Conservation (phyloP, 2,797 vertebrate genomes). For the Ambastaia sidthimunki region DNA sequence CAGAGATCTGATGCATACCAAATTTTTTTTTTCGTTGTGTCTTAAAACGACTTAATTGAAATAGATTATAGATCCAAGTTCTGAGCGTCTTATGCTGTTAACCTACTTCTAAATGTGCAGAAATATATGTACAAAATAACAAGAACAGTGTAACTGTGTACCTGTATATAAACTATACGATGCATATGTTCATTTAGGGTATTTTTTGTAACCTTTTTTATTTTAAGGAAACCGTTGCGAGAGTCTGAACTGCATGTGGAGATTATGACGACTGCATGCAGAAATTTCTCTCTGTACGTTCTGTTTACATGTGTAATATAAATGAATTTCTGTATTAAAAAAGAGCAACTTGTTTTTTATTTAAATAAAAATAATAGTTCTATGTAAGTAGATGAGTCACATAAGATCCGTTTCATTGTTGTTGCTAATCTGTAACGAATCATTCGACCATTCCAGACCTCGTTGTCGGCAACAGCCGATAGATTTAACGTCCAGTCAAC, state of each 20-base stretch:
- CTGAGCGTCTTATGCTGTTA: constrained; percentile 17
- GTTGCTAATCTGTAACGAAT: constrained; percentile 65
- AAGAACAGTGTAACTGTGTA: constrained; percentile 44
- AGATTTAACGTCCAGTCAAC: constrained; percentile 49
- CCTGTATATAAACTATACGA: constrained; percentile 60
- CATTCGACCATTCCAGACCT: constrained; percentile 28
- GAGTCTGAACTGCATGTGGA: constrained; percentile 81
- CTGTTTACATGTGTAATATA: constrained; percentile 76
- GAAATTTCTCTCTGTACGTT: constrained; percentile 76
- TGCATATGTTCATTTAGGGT: constrained; percentile 56
- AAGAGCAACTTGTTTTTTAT: constrained; percentile 68
- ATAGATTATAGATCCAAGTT: background rate
- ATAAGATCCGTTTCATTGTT: constrained; percentile 76
- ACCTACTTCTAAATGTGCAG: constrained; percentile 2
- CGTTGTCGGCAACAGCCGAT: background rate
- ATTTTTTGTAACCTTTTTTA: constrained; percentile 63
- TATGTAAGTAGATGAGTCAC: constrained; percentile 70
- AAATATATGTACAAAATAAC: constrained; percentile 18
- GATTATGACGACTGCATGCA: constrained; percentile 82
- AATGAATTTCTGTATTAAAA: constrained; percentile 73
- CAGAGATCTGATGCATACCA: constrained; percentile 25
- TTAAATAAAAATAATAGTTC: constrained; percentile 41
- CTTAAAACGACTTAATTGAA: constrained; percentile 20
- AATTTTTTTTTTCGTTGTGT: background rate
- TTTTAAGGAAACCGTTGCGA: constrained; percentile 58